Conservation (phyloP, 1,140 invertebrate genomes). For the Antheraea pernyi region DNA sequence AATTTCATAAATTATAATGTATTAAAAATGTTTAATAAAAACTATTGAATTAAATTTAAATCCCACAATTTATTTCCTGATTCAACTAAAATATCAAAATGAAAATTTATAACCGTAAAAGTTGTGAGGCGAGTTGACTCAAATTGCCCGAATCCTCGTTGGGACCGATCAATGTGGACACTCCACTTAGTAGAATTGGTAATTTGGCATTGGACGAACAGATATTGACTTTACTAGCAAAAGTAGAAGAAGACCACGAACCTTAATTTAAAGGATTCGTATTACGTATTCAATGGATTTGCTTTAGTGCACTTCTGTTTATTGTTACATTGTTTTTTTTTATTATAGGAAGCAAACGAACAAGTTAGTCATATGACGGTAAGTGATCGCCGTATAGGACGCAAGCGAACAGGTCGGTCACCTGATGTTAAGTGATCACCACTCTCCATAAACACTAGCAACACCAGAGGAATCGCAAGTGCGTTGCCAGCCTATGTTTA, state of each 20-base stretch:
- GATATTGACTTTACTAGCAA: constrained; percentile 46
- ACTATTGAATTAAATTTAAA: too few species aligned
- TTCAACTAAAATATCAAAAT: background rate
- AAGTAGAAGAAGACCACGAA: constrained; percentile 11
- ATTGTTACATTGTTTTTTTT: too few species aligned
- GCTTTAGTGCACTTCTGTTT: background rate
- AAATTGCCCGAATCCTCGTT: constrained; percentile 39
- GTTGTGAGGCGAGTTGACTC: constrained; percentile 28
- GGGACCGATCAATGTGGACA: constrained; percentile 38
- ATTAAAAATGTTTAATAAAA: too few species aligned
- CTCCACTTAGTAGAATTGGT: constrained; percentile 61
- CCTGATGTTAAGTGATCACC: too few species aligned
- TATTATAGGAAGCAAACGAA: too few species aligned
- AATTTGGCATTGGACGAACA: constrained; percentile 58
- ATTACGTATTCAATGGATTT: constrained; percentile 2
- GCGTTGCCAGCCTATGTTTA: too few species aligned
- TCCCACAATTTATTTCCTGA: background rate
- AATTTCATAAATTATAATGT: too few species aligned
- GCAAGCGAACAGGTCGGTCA: too few species aligned
- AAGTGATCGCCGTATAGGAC: too few species aligned
- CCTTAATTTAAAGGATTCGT: constrained; percentile 1
- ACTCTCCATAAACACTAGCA: too few species aligned
- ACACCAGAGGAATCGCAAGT: too few species aligned
- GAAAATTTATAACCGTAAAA: background rate
- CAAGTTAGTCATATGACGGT: too few species aligned